Conservation (phyloP, 92 coral and sea anemone species). For the Epizoanthus ramosus region DNA sequence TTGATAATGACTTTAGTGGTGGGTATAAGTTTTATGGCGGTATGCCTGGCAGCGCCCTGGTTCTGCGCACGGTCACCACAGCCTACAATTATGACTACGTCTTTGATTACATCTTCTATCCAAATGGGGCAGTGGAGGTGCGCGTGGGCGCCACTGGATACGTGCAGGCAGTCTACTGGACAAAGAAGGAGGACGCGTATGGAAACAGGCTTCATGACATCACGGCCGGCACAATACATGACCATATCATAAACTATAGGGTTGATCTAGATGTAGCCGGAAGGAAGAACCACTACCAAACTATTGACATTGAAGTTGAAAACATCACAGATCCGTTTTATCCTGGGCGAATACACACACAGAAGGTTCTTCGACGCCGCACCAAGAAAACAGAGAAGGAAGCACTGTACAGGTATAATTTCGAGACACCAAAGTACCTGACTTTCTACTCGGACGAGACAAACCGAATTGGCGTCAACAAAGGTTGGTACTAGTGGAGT, state of each 20-base stretch:
- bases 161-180: constrained; percentile 57
- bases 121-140: constrained; percentile 82
- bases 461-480: constrained; percentile 64
- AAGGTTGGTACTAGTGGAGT: constrained; percentile 41
- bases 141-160: constrained; percentile 79
- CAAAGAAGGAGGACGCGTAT: constrained; percentile 36
- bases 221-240: constrained; percentile 70
- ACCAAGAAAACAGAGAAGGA: constrained; percentile 63
- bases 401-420: constrained; percentile 63
- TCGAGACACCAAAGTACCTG: constrained; percentile 69
- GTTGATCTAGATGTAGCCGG: constrained; percentile 76
- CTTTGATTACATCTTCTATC: constrained; percentile 87
- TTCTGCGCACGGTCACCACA: constrained; percentile 72
- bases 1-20: constrained; percentile 62
- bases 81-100: constrained; percentile 82
- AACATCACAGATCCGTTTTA: constrained; percentile 54
- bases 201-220: constrained; percentile 66
- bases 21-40: constrained; percentile 85
- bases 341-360: constrained; percentile 36
- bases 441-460: constrained; percentile 60
- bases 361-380: constrained; percentile 55
- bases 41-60: constrained; percentile 68
- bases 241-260: constrained; percentile 77
- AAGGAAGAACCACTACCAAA: constrained; percentile 66
- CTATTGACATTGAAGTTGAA: constrained; percentile 56